phyloP scores from a whole-genome alignment of 2,888 invertebrate genomes.

The Graphium colonna region DNA sequence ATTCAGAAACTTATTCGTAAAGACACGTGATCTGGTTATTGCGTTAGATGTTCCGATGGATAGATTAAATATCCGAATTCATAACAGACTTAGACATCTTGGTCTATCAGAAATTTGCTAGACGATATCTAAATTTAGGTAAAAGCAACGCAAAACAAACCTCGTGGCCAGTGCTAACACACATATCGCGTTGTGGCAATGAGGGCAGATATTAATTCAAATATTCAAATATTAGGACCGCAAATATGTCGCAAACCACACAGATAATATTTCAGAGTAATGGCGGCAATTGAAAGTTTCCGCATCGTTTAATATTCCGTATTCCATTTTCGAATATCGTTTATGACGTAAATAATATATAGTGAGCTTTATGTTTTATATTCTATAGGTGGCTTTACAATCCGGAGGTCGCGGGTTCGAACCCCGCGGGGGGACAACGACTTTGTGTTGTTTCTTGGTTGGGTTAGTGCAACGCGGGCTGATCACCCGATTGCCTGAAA shows the following conservation, averaged over 20 bases:
- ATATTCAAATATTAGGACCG: constrained; percentile 9
- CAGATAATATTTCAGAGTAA: constrained; percentile 11
- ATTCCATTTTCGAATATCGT: constrained; percentile 6
- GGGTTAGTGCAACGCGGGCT: no score
- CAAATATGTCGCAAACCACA: constrained; percentile 16
- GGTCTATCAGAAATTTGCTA: no score
- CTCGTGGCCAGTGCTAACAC: background rate
- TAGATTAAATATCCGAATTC: no score
- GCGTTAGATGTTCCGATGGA: no score
- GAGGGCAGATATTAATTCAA: constrained; percentile 4
- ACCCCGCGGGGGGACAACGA: no score
- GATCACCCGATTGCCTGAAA: no score
- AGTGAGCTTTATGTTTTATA: background rate
- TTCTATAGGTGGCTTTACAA: constrained; percentile 15
- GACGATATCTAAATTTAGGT: no score
- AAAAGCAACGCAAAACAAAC: background rate
- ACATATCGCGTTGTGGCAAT: background rate
- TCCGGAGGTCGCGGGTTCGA: no score
- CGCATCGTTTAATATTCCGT: constrained; percentile 9
- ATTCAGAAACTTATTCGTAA: no score
- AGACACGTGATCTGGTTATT: no score
- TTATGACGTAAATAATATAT: background rate
- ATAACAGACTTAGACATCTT: no score
- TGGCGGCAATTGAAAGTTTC: constrained; percentile 16
- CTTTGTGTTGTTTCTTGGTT: no score